A percentile compares a stretch with the other conserved stretches of the same genome.
Evolutionary conservation across 2,888 invertebrate species (phyloP).

Genomic region (Myathropa florea): DNA sequence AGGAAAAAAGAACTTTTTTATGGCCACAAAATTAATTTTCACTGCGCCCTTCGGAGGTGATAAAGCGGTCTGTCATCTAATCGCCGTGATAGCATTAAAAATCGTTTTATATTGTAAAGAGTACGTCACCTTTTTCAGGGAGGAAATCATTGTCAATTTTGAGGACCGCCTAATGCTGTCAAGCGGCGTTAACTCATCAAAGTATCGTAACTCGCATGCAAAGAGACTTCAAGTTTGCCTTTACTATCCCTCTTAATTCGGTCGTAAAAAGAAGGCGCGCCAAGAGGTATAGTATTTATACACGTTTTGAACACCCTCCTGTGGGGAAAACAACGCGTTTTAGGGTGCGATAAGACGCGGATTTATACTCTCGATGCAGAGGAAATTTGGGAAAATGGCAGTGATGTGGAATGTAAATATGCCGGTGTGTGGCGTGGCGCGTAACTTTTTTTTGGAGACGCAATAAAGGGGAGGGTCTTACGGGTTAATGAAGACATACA

Average conservation of each 20-base stretch:
- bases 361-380: not conserved
- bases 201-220: not conserved
- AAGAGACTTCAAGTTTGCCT: not conserved
- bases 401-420: not conserved
- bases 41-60: not conserved
- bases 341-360: not conserved
- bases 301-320: not conserved
- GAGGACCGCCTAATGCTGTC: not conserved
- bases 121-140: not conserved
- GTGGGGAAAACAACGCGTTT: not conserved
- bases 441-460: not conserved
- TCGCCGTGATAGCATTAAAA: conserved; percentile 4
- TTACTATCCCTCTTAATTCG: conserved; percentile 10
- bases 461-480: not conserved
- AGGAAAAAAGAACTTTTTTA: not conserved
- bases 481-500: not conserved
- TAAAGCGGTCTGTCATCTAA: not conserved
- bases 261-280: conserved; percentile 8
- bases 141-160: not conserved
- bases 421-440: not conserved
- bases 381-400: not conserved
- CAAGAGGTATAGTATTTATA: not conserved
- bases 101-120: not conserved
- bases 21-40: conserved; percentile 5
- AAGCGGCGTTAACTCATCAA: conserved; percentile 7